These are phyloP conservation scores for Pseudochirops corinnae DNA, from an alignment of 2,797 vertebrate genomes.

Conservation along the genomic window DNA sequence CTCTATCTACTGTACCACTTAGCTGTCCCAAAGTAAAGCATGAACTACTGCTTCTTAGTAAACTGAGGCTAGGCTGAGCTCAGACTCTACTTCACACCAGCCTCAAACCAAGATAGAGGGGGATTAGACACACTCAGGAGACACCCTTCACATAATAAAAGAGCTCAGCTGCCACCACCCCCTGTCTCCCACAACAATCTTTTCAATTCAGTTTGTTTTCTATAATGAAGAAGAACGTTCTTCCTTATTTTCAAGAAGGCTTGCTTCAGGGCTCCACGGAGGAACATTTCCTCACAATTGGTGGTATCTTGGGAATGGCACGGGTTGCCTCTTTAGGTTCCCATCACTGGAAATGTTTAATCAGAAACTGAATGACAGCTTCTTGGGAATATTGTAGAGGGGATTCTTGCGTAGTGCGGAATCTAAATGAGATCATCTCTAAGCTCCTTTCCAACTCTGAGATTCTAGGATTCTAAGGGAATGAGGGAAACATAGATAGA, in stretches of 20 bases:
- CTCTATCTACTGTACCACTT: neutral
- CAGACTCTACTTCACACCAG: neutral
- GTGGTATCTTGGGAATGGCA: neutral
- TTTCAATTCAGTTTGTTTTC: neutral
- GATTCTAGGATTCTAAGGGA: neutral
- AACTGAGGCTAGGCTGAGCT: neutral
- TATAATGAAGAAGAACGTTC: neutral
- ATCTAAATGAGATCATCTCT: neutral
- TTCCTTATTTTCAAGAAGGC: neutral
- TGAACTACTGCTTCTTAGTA: neutral
- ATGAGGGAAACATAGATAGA: neutral
- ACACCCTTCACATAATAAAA: neutral
- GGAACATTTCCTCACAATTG: neutral
- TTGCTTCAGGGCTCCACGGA: neutral
- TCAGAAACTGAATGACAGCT: neutral
- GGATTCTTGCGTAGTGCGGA: neutral
- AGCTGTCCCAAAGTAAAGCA: neutral
- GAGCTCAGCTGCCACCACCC: neutral
- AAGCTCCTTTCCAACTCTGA: neutral
- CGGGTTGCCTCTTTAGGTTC: neutral
- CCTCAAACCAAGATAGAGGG: neutral
- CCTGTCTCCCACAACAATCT: neutral
- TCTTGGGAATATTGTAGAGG: neutral
- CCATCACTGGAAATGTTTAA: neutral
- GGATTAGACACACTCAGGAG: neutral